Percentiles rank a stretch among this genome's conserved stretches.
phyloP scores from a whole-genome alignment of 2,113 vertebrate genomes.

The Xerus inauris region DNA sequence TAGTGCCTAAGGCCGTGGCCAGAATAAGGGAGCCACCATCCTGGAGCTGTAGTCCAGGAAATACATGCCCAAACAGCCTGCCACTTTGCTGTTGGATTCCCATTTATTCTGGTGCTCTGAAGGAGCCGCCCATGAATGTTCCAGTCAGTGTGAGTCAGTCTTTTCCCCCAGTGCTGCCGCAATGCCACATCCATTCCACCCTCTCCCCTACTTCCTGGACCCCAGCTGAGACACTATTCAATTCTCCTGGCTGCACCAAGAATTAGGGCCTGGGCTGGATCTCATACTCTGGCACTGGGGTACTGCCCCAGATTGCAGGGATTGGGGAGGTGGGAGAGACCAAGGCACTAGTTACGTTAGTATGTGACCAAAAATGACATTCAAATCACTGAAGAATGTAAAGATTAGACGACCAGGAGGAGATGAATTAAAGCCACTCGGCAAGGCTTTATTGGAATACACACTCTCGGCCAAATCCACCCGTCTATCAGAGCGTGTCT shows the following conservation, averaged over 20 bases:
- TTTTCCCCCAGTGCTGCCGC: background rate
- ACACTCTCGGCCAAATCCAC: too few relatives aligned
- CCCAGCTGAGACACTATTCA: background rate
- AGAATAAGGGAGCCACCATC: background rate
- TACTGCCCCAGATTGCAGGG: background rate
- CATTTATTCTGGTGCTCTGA: slow-evolving; percentile 36
- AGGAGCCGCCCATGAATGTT: slow-evolving; percentile 47
- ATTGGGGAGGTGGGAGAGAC: background rate
- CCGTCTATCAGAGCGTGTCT: too few relatives aligned
- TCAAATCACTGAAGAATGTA: background rate
- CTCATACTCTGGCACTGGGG: background rate
- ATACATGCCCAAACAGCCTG: slow-evolving; percentile 8
- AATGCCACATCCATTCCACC: rapidly evolving
- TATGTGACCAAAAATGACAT: background rate
- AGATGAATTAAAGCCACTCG: too few relatives aligned
- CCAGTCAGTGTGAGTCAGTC: slow-evolving; percentile 39
- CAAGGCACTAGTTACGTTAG: background rate
- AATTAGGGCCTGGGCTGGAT: background rate
- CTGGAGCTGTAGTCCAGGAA: background rate
- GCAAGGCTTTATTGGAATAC: too few relatives aligned
- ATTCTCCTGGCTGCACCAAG: background rate
- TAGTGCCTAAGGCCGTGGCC: background rate
- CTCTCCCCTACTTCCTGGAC: background rate
- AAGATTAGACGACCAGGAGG: too few relatives aligned
- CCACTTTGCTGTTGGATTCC: background rate